Conservation (phyloP, 1,140 invertebrate species). For the Rhagoletis zephyria region DNA sequence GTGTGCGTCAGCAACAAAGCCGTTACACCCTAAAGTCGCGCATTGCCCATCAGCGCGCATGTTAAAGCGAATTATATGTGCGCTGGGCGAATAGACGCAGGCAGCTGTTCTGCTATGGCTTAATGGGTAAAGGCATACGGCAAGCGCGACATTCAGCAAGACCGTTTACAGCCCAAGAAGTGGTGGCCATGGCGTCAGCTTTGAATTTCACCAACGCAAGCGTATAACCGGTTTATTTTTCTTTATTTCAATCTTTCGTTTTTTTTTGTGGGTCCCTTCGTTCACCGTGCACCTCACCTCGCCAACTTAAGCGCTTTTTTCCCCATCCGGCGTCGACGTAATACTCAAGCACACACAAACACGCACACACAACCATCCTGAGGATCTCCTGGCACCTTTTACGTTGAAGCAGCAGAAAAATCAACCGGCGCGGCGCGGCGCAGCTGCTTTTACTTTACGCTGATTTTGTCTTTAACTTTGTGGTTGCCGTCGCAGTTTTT, state of each 20-base stretch:
- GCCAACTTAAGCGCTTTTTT: background rate
- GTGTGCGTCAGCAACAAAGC: background rate
- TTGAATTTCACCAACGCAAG: background rate
- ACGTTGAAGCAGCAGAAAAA: background rate
- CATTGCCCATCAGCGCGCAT: background rate
- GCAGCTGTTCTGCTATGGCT: background rate
- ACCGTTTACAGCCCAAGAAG: background rate
- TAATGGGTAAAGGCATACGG: background rate
- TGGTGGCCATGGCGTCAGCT: background rate
- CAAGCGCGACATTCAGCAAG: background rate
- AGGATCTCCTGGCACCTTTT: background rate
- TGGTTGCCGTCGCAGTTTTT: background rate
- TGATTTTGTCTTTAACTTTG: constrained; percentile 1
- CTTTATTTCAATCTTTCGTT: background rate
- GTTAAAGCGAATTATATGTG: background rate
- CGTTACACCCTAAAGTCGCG: background rate
- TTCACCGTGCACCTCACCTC: background rate
- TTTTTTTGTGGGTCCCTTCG: background rate
- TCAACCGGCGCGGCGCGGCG: constrained; percentile 20
- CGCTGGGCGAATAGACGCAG: background rate
- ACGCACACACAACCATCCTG: background rate
- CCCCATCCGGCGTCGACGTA: background rate
- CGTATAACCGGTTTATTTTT: constrained; percentile 21
- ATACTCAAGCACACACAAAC: background rate
- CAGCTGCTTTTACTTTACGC: constrained; percentile 13